These are phyloP conservation scores for Sinocyclocheilus maitianheensis DNA, from an alignment of 2,113 vertebrate species.

Conservation along the genomic window DNA sequence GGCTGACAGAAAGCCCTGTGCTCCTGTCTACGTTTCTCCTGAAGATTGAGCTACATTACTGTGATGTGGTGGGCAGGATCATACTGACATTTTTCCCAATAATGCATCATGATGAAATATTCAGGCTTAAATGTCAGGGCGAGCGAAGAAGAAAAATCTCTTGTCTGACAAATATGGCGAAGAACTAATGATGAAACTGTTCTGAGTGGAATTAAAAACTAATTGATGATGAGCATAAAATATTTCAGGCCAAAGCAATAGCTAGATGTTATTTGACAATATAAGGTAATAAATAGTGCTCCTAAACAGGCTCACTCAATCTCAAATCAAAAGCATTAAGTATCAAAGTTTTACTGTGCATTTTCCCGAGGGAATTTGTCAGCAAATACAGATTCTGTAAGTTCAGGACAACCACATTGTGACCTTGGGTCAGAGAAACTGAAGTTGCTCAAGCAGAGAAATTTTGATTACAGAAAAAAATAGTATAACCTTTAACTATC, in stretches of 20 bases:
- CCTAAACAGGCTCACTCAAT: background rate
- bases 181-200: background rate
- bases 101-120: constrained; percentile 33
- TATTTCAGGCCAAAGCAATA: background rate
- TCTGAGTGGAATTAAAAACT: background rate
- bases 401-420: background rate
- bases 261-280: background rate
- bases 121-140: constrained; percentile 34
- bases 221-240: background rate
- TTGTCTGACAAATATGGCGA: background rate
- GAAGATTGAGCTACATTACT: constrained; percentile 25
- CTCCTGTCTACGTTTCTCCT: background rate
- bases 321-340: background rate
- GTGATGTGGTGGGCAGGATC: constrained; percentile 16
- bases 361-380: background rate
- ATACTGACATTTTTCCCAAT: constrained; percentile 28
- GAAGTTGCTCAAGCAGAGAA: background rate
- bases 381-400: background rate
- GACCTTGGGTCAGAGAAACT: background rate
- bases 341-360: background rate
- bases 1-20: constrained; percentile 4
- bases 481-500: background rate
- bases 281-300: background rate
- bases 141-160: background rate
- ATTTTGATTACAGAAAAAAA: background rate